Conservation (phyloP, 2,113 vertebrate species). For the Cyprinodon tularosa region DNA sequence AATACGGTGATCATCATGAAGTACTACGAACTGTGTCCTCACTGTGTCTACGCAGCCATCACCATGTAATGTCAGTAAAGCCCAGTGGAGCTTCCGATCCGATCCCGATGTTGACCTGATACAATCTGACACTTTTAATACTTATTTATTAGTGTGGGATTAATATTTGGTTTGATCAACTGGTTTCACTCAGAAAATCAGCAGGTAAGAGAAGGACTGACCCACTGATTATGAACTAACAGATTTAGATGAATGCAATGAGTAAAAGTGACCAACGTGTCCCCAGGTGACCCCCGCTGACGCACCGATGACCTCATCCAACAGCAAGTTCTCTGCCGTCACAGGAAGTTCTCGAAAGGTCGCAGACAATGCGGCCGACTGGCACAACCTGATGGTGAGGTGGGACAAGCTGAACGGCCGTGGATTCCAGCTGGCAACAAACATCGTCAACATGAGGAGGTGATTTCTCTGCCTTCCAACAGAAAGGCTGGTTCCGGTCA, state of each 20-base stretch:
- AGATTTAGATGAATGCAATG: background rate
- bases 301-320: conserved; percentile 51
- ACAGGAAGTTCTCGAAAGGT: conserved; percentile 90
- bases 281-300: conserved; percentile 29
- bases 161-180: too few species aligned
- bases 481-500: too few species aligned
- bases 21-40: too few species aligned
- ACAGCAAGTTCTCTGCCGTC: conserved; percentile 80
- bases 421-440: conserved; percentile 80
- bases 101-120: too few species aligned
- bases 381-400: conserved; percentile 92
- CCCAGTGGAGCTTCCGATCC: too few species aligned
- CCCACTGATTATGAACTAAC: background rate
- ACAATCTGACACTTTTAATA: too few species aligned
- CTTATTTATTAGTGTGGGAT: too few species aligned
- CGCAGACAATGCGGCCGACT: conserved; percentile 93
- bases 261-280: background rate
- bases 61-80: too few species aligned
- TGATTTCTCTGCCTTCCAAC: conserved; percentile 13
- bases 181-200: too few species aligned
- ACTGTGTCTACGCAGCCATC: too few species aligned
- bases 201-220: too few species aligned
- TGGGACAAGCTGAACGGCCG: conserved; percentile 88
- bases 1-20: too few species aligned
- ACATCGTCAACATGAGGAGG: conserved; percentile 82